Percentiles rank a stretch among this genome's conserved stretches.
Evolutionary conservation across 2,797 vertebrate species (phyloP).

Genomic region (Diceros bicornis): DNA sequence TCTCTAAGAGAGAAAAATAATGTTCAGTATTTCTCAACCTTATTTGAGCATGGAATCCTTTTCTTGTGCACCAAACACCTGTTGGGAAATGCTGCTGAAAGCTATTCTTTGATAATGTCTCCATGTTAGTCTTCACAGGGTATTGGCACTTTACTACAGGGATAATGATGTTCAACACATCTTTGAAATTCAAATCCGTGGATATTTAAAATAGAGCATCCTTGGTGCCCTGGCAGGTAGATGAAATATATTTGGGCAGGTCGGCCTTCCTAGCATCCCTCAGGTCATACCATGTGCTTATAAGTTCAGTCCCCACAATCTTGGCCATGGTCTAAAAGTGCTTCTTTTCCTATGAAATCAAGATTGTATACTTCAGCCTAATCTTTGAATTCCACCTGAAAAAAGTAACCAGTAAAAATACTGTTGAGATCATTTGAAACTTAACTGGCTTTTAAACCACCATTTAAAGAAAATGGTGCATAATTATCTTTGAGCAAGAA

Average conservation of each 20-base stretch:
- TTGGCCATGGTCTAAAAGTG: background rate
- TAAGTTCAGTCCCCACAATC: background rate
- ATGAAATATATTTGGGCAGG: background rate
- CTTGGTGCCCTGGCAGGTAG: background rate
- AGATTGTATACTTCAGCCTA: constrained; percentile 19
- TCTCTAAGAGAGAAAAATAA: constrained; percentile 28
- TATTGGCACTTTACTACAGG: background rate
- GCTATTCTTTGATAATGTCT: constrained; percentile 47
- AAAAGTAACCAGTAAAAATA: background rate
- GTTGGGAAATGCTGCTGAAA: constrained; percentile 23
- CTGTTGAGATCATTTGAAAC: background rate
- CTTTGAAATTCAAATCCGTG: constrained; percentile 34
- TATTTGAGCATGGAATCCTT: background rate
- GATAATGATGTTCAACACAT: background rate
- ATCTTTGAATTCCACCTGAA: constrained; percentile 13
- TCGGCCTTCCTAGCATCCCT: background rate
- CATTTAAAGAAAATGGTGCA: background rate
- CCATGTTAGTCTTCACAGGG: background rate
- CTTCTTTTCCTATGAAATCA: background rate
- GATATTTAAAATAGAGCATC: background rate
- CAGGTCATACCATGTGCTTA: background rate
- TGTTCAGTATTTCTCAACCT: constrained; percentile 26
- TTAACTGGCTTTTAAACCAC: background rate
- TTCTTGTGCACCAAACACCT: background rate
- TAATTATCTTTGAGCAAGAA: constrained; percentile 32